A percentile compares a stretch with the other conserved stretches of the same genome.
Conservation (phyloP, 92 coral and sea anemone genomes). For the Parazoanthus atlanticus region DNA sequence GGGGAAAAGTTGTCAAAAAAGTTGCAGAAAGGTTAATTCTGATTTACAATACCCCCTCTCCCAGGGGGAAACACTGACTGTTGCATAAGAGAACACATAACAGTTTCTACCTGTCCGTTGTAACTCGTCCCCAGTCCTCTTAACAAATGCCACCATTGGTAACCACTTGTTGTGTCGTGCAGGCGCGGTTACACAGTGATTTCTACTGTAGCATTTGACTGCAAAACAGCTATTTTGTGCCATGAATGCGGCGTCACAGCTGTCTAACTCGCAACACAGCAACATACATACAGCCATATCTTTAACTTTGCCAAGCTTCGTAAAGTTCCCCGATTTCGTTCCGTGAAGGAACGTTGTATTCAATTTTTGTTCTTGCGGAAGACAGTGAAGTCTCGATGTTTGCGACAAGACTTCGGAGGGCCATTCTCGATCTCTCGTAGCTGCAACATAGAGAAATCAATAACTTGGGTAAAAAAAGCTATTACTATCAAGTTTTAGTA, state of each 20-base stretch:
- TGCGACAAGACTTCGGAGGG: conserved; percentile 63
- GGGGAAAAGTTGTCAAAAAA: too few relatives aligned
- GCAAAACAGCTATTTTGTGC: conserved; percentile 81
- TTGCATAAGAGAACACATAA: background rate
- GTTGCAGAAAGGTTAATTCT: background rate
- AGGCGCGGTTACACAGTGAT: conserved; percentile 94
- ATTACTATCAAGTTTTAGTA: too few relatives aligned
- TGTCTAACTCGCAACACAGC: conserved; percentile 85
- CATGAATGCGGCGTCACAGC: conserved; percentile 92
- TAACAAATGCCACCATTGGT: conserved; percentile 79
- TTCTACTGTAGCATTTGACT: conserved; percentile 76
- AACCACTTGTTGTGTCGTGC: conserved; percentile 86
- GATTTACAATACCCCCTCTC: background rate
- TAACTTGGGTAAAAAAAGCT: too few relatives aligned
- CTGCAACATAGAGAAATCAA: conserved; percentile 1
- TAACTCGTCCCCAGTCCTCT: conserved; percentile 3
- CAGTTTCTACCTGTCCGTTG: background rate
- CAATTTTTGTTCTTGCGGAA: conserved; percentile 63
- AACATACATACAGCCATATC: conserved; percentile 92
- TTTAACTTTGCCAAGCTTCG: conserved; percentile 82
- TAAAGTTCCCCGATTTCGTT: conserved; percentile 87
- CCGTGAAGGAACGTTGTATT: conserved; percentile 96
- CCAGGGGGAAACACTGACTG: background rate
- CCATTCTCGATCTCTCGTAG: conserved; percentile 51
- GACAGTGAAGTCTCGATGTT: conserved; percentile 62